These are phyloP conservation scores for human (Homo sapiens) DNA, from an alignment of 2,113 vertebrate species.

Conservation along the genomic window GRCh38 chr5:53115501-53116000, in stretches of 20 bases:
- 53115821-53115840: not conserved
- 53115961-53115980: not conserved
- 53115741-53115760: not conserved
- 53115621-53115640: no score
- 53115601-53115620: no score
- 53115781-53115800: not conserved
- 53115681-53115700: no score
- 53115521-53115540: no score
- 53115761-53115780: not conserved
- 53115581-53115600: fast-evolving
- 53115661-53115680: no score
- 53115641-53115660: no score
- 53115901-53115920: not conserved
- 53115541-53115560: no score
- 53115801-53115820: not conserved
- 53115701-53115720: no score
- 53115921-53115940: not conserved
- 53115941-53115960: not conserved
- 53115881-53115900: not conserved
- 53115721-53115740: not conserved
- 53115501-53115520: no score
- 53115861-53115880: not conserved
- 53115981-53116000: not conserved
- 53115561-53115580: no score
- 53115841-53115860: not conserved